Base-by-base conservation (phyloP, 37 sponge, comb jelly and placozoan genomes). In the Aphrocallistes beatrix region DNA sequence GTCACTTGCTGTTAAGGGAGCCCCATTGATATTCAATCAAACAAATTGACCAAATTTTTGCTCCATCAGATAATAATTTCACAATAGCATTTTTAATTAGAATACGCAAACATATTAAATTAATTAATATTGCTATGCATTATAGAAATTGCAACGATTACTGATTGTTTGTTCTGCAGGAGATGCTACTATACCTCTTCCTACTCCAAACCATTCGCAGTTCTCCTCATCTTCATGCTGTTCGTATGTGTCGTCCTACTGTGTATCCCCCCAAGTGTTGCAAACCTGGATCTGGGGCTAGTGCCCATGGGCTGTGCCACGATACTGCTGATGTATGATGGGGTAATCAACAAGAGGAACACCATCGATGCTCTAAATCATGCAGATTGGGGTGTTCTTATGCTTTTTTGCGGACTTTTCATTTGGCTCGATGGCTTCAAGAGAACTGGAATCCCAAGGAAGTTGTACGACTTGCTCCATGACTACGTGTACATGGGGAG, bases 381-480 rank as follows among this genome's bases (percentile, higher is more conserved):
- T 1, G 83, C 86, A 51, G 89, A 89, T 84, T 89, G 89, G 89
- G 50, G 83, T 28, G 84, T 89, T 37, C 45, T 89, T 37, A 75
- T 86, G 51, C 82, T 89, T 60, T 89, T 89, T 42, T 86, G 86
- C 83, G 89, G 89, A 0, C 83, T 89, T 3, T 89, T 89, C 82
- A 51, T 51, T 37, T 89, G 89, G 89, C 48, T 86, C 0, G 51
- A 86, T 51, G 89, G 89, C n/a, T 89, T 89, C 51, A 48, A 89
- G 50, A 47, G 60, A 36, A 89, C 89, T 25, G 86, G 89, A 25
- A 51, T 86, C n/a, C 89, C 89, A 37, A 38, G 85, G 0, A 38
- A 81, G n/a, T 36, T 88, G 51, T 85, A 85, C 32, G 51, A 81
- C 36, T 82, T 39, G 9, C 82, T 88, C 25, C 30, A 39, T 1